These are phyloP conservation scores for Amphiprion ocellaris DNA, from an alignment of 2,113 vertebrate genomes.

Conservation along the genomic window DNA sequence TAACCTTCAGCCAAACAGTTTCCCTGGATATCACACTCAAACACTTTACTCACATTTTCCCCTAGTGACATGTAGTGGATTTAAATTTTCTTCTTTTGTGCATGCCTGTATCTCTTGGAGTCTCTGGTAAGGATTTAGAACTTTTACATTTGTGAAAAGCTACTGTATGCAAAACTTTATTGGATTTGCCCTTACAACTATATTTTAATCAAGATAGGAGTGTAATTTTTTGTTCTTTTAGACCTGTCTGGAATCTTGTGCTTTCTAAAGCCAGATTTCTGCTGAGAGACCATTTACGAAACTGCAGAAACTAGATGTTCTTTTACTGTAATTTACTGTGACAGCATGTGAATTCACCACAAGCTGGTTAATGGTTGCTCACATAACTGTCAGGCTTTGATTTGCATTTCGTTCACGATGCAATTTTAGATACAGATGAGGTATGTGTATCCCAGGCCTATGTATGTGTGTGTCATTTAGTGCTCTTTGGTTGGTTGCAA, in stretches of 20 bases:
- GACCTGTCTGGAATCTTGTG: not conserved
- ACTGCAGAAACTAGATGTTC: not conserved
- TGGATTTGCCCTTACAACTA: not conserved
- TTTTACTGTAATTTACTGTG: conserved; percentile 12
- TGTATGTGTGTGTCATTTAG: conserved; percentile 1
- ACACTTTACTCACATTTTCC: conserved; percentile 61
- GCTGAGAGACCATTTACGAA: conserved; percentile 1
- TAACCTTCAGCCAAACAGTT: conserved; percentile 35
- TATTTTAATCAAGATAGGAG: conserved; percentile 15
- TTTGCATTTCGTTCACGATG: conserved; percentile 11
- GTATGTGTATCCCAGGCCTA: not conserved
- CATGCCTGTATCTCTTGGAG: conserved; percentile 4
- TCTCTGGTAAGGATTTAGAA: not conserved
- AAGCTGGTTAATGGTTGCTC: conserved; percentile 26
- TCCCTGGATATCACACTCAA: conserved; percentile 47
- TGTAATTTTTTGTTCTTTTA: not conserved
- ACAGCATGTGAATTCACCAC: conserved; percentile 29
- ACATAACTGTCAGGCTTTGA: conserved; percentile 29
- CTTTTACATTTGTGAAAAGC: conserved; percentile 11
- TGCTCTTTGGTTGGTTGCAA: conserved; percentile 6
- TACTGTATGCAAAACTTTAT: conserved; percentile 10
- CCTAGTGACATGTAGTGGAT: conserved; percentile 40
- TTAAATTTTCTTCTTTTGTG: conserved; percentile 31
- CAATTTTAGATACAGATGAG: conserved; percentile 14
- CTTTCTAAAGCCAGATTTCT: conserved; percentile 4